Evolutionary conservation across 2,888 invertebrate genomes (phyloP).

Genomic region (Cerastoderma edule): DNA sequence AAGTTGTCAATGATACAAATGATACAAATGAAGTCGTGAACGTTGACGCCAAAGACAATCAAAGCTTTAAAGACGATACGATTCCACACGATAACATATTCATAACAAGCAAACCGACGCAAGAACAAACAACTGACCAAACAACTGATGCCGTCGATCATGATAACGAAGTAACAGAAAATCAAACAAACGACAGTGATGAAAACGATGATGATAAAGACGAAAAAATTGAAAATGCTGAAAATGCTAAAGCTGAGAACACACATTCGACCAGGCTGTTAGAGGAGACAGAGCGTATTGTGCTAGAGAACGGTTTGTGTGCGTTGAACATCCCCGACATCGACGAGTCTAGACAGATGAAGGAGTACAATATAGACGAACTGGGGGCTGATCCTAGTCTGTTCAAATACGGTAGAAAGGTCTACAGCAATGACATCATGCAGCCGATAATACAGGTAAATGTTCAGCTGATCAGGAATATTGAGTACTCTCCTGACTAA

Average conservation of each 20-base stretch:
- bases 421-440: constrained; percentile 49
- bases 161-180: neutral
- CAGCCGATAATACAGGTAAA: constrained; percentile 37
- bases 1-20: neutral
- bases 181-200: neutral
- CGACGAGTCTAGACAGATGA: constrained; percentile 21
- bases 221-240: neutral
- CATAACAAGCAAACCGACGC: constrained; percentile 20
- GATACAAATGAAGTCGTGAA: no score
- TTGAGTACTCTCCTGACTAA: no score
- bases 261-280: neutral
- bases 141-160: no score
- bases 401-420: constrained; percentile 57
- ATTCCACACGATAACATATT: neutral
- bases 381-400: constrained; percentile 28
- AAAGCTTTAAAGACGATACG: neutral
- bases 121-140: no score
- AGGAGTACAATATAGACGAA: constrained; percentile 49
- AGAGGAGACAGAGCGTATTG: constrained; percentile 15
- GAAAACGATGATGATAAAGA: neutral
- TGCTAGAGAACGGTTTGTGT: constrained; percentile 7
- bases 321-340: constrained; percentile 26
- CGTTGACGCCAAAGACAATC: no score
- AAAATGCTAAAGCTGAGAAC: neutral
- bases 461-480: no score